Conservation (phyloP, 2,113 vertebrate genomes). For the Tyto alba region DNA sequence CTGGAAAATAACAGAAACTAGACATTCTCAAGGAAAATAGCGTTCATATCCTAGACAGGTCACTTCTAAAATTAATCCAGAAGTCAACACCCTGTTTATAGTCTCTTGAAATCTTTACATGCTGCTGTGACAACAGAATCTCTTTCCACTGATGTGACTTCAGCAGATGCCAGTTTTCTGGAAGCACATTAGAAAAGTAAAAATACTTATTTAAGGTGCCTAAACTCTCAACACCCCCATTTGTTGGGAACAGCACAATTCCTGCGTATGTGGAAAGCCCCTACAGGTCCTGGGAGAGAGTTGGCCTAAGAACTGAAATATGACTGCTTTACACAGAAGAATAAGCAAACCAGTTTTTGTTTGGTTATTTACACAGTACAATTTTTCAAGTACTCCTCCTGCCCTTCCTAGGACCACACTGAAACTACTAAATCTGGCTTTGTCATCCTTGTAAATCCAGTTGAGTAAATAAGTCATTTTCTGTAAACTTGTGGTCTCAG, state of each 20-base stretch:
- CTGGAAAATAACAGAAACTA: neutral
- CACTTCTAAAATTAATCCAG: neutral
- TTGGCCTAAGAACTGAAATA: neutral
- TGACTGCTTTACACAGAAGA: neutral
- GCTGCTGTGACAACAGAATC: neutral
- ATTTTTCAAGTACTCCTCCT: constrained; percentile 52
- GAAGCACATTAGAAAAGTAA: neutral
- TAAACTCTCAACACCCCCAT: neutral
- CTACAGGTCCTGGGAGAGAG: constrained; percentile 2
- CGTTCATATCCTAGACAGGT: neutral
- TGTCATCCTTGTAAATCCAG: constrained; percentile 61
- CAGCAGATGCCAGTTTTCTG: neutral
- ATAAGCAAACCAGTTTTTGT: constrained; percentile 56
- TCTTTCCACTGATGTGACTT: neutral
- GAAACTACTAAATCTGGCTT: constrained; percentile 68
- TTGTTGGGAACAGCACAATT: neutral
- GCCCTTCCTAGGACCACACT: constrained; percentile 65
- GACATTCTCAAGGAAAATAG: neutral
- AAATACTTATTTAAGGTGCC: neutral
- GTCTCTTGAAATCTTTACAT: neutral
- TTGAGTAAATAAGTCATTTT: constrained; percentile 73
- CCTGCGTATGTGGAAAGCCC: neutral
- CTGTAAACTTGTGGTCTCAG: constrained; percentile 72
- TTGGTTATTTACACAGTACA: constrained; percentile 48
- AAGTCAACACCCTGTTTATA: neutral